Evolutionary conservation across 2,113 vertebrate genomes (phyloP), one percentile per base, ranked within the genome.

Genomic region (Gobio gobio): DNA sequence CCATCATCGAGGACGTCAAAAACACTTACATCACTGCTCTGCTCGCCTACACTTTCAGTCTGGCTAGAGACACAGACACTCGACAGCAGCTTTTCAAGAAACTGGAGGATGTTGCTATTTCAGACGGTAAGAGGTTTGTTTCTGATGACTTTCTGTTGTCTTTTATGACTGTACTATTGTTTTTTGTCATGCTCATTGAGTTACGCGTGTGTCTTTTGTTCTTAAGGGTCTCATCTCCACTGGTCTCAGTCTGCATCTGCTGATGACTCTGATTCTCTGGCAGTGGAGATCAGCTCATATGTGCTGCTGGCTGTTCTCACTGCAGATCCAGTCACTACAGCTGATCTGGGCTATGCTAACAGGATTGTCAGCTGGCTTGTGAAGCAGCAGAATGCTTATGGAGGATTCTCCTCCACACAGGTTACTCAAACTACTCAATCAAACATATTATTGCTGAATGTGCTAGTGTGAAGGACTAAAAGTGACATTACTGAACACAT

Each of bases 1-100:
- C 12, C 0, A 91, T 90, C 59, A 26, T 92, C 1, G n/a, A 43
- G 68, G 80, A 76, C 77, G 22, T 92, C 43, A 86, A 86, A 85
- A 92, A 93, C 83, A 87, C 92, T 56, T 96, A 97, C 83, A 93
- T 93, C 2, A 94, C 95, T 79, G 95, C 96, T 0, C 92, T 97
- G 78, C 56, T 97, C 88, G 95, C 96, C 10, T 97, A 97, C 74
- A 94, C 95, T 86, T 97, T 97, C 0, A 93, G 95, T 73, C 91
- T 98, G 91, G 95, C 96, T 29, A 92, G 92, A 54, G 93, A 96
- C 82, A 83, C 79, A 84, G 91, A 91, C 80, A 93, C 91, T 49
- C 91, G 93, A 4, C 45, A 16, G 59, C 12, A 26, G 3, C 92
- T 94, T 14, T 83, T 94, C 77, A 22, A 88, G 7, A 85, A 91